Conservation (phyloP, 2,888 invertebrate genomes). For the Lochmaea capreae region DNA sequence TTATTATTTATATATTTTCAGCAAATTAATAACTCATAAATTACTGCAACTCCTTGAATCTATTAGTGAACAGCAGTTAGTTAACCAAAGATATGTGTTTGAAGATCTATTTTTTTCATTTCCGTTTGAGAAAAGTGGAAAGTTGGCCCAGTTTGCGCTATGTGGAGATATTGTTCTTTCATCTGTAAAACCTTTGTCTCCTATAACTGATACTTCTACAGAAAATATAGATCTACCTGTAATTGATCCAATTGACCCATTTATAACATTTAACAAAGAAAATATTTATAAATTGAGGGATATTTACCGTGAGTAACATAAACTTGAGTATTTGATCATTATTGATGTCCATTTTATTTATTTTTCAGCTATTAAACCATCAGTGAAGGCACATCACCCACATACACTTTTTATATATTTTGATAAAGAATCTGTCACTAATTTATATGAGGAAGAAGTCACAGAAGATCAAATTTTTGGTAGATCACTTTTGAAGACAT, state of each 20-base stretch:
- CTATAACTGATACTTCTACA: slow-evolving; percentile 67
- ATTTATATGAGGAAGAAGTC: slow-evolving; percentile 77
- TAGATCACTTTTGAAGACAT: slow-evolving; percentile 78
- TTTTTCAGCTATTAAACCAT: slow-evolving; percentile 68
- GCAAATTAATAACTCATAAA: slow-evolving; percentile 74
- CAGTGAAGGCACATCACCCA: slow-evolving; percentile 69
- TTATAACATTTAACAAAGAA: slow-evolving; percentile 73
- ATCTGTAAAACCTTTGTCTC: slow-evolving; percentile 72
- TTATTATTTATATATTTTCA: slow-evolving; percentile 63
- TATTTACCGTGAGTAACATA: slow-evolving; percentile 76
- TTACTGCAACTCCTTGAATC: slow-evolving; percentile 78
- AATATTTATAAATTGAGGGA: slow-evolving; percentile 75
- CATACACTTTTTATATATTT: slow-evolving; percentile 85
- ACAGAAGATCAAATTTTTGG: slow-evolving; percentile 76
- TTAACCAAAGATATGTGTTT: slow-evolving; percentile 70
- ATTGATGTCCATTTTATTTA: neutral
- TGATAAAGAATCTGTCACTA: slow-evolving; percentile 73
- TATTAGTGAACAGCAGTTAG: slow-evolving; percentile 68
- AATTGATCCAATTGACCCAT: slow-evolving; percentile 80
- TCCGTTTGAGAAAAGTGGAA: slow-evolving; percentile 72
- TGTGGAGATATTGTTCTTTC: slow-evolving; percentile 76
- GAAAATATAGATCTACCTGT: slow-evolving; percentile 73
- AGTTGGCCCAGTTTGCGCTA: slow-evolving; percentile 74
- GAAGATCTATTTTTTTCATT: slow-evolving; percentile 72
- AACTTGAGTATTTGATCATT: neutral